Evolutionary conservation across 2,113 vertebrate species (phyloP), one percentile per base, ranked within the genome.

Genomic region (Euleptes europaea): DNA sequence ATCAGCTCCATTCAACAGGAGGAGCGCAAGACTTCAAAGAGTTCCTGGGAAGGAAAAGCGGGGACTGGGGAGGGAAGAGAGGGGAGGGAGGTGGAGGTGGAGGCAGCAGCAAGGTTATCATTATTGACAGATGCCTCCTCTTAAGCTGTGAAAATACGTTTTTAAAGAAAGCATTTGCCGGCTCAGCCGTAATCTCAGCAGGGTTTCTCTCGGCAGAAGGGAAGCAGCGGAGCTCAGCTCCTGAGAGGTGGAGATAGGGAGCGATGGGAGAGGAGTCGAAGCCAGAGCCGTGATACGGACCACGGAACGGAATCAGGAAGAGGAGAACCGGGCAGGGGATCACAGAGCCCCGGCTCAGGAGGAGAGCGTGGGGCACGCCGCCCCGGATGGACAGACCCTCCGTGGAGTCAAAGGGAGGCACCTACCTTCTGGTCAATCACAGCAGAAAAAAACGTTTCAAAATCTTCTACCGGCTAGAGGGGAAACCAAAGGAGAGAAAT

Each of bases 401-500:
- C 49, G 49, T 51, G 65, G 5, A 8, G 28, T 35, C 19, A 69
- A 4, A 44, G 28, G 1, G n/a, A 8, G 7, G 12, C n/a, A 21
- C 91, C 84, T 94, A 98, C 98, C 97, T 98, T 99, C 82, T 97
- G 95, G 57, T 99, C 98, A 2, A 99, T 99, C 73, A 99, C 98
- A 0, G 99, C 98, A 0, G 99, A 99, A 93, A 99, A 97, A 90
- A 98, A 99, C 0, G 97, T 97, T 82, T 94, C 94, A 0, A 98
- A 98, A 85, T 99, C 98, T 78, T 98, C 96, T 2, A 96, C 92
- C 0, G 98, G 98, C 98, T 99, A 94, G 1, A 13, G 86, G 83
- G 26, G 78, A 80, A 76, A 66, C 31, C 28, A n/a, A 66, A 83
- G 15, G 66, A 71, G 88, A 26, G 12, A 54, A 11, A 1, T 1